phyloP scores from a whole-genome alignment of 2,888 invertebrate species.

The Amphipoea lucens region DNA sequence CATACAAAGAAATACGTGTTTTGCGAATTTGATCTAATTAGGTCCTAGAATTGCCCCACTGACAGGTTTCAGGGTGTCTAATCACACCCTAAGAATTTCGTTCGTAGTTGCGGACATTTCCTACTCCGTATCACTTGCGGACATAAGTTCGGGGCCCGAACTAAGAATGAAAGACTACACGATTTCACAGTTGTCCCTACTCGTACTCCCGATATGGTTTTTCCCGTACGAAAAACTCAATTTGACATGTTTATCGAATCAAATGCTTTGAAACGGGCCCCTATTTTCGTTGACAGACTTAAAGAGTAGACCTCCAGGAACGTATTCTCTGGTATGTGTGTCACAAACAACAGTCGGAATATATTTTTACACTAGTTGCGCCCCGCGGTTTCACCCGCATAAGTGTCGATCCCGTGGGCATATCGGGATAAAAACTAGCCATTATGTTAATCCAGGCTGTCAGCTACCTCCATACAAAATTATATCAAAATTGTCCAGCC shows the following conservation, averaged over 20 bases:
- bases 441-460: too few species aligned
- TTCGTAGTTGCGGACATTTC: not conserved
- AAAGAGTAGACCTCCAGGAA: not conserved
- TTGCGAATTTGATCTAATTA: not conserved
- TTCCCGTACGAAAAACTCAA: not conserved
- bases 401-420: too few species aligned
- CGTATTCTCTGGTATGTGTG: not conserved
- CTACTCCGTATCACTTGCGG: not conserved
- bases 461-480: too few species aligned
- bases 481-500: too few species aligned
- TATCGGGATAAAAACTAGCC: too few species aligned
- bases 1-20: not conserved
- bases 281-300: not conserved
- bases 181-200: not conserved
- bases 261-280: not conserved
- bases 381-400: too few species aligned
- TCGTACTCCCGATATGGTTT: not conserved
- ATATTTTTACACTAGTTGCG: too few species aligned
- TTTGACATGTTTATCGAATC: not conserved
- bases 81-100: not conserved
- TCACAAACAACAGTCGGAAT: not conserved
- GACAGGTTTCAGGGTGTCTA: not conserved
- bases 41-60: not conserved
- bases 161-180: not conserved
- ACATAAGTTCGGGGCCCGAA: not conserved